phyloP scores from a whole-genome alignment of 2,113 vertebrate genomes.

The Cephalopholis sonnerati region DNA sequence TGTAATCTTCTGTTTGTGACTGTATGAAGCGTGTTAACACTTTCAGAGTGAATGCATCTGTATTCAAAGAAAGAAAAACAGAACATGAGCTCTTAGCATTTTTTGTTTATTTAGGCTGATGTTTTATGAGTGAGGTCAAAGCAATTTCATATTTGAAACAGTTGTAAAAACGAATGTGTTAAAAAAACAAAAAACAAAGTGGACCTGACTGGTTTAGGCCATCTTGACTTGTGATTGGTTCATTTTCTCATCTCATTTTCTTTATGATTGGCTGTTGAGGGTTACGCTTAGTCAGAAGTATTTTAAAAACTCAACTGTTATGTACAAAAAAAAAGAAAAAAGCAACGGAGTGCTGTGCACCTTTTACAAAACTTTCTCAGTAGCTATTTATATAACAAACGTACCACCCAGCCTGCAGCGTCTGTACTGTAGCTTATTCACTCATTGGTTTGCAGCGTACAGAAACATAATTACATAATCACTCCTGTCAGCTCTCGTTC shows the following conservation, averaged over 20 bases:
- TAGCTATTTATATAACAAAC: conserved; percentile 59
- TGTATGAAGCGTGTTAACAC: not conserved
- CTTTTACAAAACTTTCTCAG: conserved; percentile 53
- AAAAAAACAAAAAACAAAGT: conserved; percentile 18
- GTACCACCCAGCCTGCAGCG: conserved; percentile 13
- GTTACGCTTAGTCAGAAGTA: conserved; percentile 29
- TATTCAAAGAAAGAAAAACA: conserved; percentile 31
- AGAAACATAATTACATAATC: conserved; percentile 4
- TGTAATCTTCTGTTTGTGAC: not conserved
- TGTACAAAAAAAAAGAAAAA: conserved; percentile 12
- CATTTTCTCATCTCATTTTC: conserved; percentile 45
- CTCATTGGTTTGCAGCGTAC: conserved; percentile 4
- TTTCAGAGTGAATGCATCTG: not conserved
- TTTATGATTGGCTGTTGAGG: conserved; percentile 51
- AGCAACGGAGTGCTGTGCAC: conserved; percentile 70
- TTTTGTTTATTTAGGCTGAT: conserved; percentile 31
- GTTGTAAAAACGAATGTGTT: conserved; percentile 7
- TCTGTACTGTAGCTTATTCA: conserved; percentile 5
- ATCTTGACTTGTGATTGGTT: conserved; percentile 58
- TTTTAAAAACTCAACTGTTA: conserved; percentile 40
- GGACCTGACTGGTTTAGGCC: conserved; percentile 74
- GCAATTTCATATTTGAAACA: conserved; percentile 1
- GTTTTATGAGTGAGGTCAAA: conserved; percentile 16
- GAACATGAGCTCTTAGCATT: conserved; percentile 11
- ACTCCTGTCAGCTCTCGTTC: conserved; percentile 7